Base-by-base conservation (phyloP, 2,797 vertebrate species). In the Percopsis omiscomaycus region DNA sequence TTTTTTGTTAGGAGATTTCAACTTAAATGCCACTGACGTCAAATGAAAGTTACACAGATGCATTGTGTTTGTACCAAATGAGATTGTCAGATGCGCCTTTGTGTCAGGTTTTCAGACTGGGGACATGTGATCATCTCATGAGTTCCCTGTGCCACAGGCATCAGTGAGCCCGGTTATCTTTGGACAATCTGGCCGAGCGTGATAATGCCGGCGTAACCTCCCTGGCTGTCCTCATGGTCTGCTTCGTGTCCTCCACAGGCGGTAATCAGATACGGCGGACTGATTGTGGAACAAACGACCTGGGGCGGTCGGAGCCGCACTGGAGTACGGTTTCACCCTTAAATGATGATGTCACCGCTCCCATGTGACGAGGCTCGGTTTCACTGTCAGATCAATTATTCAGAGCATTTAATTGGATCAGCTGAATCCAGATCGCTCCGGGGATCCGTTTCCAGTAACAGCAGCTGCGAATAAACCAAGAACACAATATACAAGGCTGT, bases 361-460 rank as follows among this genome's bases (percentile, higher is more conserved):
- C 89, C 83, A 81, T 86, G 86, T 91, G 90, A 89, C 83, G 61
- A 72, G 76, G 78, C 83, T 89, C 74, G 55, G 85, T 91, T 91
- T 90, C 89, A 87, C 89, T 88, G 85, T 85, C 85, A 79, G 86
- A 91, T 92, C 85, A 90, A 92, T 92, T 91, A 91, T 92, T 92
- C 88, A 91, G 85, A 85, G 84, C 28, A 73, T 90, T 90, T 92
- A 89, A 89, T 90, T 90, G 88, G 85, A 90, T 92, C 90, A 90
- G 87, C 88, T 89, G 87, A 89, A 90, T 88, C 84, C 85, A 82
- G 83, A 86, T 84, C 79, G 78, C 86, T 86, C 78, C 70, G 16
- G 81, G 86, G 88, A 89, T 91, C 82, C 85, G 74, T 87, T 90
- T 91, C 86, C 89, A 86, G 86, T 89, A 87, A 89, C 78, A 81